phyloP scores from a whole-genome alignment of 2,113 vertebrate species.

The Archilochus colubris region DNA sequence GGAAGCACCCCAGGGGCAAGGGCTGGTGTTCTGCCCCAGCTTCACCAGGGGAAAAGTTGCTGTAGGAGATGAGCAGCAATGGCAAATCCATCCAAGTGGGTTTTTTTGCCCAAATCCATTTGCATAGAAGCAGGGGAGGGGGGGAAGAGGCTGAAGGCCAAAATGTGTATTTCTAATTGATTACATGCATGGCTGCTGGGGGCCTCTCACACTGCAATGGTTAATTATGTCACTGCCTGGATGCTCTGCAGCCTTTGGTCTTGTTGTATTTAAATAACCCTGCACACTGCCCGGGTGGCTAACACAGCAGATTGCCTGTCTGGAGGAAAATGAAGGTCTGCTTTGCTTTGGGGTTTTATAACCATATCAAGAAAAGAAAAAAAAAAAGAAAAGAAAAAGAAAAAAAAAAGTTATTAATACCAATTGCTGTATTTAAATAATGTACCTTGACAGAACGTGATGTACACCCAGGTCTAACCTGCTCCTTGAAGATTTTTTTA shows the following conservation, averaged over 20 bases:
- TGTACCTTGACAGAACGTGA: background rate
- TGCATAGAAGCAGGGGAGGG: background rate
- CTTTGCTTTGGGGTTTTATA: background rate
- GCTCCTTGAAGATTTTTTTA: background rate
- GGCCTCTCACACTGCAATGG: conserved; percentile 49
- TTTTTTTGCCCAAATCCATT: background rate
- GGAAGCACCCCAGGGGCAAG: background rate
- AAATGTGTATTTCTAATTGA: conserved; percentile 53
- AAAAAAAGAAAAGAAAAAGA: background rate
- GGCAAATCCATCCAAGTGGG: background rate
- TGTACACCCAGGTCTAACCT: background rate
- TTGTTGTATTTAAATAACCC: background rate
- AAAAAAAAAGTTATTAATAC: background rate
- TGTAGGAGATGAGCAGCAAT: background rate
- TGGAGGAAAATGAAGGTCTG: background rate
- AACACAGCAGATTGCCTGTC: background rate
- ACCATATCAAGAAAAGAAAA: too few species aligned
- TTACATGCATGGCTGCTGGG: conserved; percentile 53
- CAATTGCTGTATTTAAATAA: background rate
- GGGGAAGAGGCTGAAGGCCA: background rate
- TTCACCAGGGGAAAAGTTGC: background rate
- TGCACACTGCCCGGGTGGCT: background rate
- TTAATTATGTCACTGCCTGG: conserved; percentile 54
- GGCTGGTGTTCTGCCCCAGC: fast-evolving
- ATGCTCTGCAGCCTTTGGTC: background rate